Evolutionary conservation across 1,140 invertebrate genomes (phyloP).

Genomic region (Druon quercuslanigerum): DNA sequence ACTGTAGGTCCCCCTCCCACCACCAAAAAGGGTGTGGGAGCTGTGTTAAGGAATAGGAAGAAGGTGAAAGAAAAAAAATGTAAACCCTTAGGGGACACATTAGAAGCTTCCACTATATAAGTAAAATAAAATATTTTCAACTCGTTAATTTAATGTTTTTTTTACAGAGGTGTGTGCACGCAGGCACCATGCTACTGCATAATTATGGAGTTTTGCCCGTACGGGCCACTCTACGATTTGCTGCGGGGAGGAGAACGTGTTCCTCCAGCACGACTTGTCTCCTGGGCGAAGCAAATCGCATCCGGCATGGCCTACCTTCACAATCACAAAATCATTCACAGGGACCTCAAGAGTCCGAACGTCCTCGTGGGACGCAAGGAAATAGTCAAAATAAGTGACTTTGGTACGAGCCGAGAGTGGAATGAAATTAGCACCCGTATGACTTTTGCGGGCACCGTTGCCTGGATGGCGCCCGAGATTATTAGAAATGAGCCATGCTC

Average conservation of each 20-base stretch:
- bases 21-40: too few species aligned
- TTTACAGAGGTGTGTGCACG: slow-evolving; percentile 91
- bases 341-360: slow-evolving; percentile 97
- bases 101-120: too few species aligned
- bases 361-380: slow-evolving; percentile 94
- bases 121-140: neutral
- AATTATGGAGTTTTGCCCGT: slow-evolving; percentile 98
- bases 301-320: slow-evolving; percentile 98
- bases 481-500: slow-evolving; percentile 97
- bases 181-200: slow-evolving; percentile 96
- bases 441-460: slow-evolving; percentile 97
- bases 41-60: too few species aligned
- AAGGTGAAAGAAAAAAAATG: too few species aligned
- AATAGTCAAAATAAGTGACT: slow-evolving; percentile 97
- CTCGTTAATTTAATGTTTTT: slow-evolving; percentile 39
- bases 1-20: too few species aligned
- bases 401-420: slow-evolving; percentile 96
- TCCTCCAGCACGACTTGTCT: slow-evolving; percentile 88
- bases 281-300: slow-evolving; percentile 97
- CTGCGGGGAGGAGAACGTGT: slow-evolving; percentile 88
- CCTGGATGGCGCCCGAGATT: slow-evolving; percentile 99
- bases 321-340: slow-evolving; percentile 96
- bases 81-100: too few species aligned
- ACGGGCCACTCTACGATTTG: slow-evolving; percentile 94
- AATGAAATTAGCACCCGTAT: slow-evolving; percentile 97